Evolutionary conservation across 2,888 invertebrate genomes (phyloP).

Genomic region (Hoplodrina blanda): DNA sequence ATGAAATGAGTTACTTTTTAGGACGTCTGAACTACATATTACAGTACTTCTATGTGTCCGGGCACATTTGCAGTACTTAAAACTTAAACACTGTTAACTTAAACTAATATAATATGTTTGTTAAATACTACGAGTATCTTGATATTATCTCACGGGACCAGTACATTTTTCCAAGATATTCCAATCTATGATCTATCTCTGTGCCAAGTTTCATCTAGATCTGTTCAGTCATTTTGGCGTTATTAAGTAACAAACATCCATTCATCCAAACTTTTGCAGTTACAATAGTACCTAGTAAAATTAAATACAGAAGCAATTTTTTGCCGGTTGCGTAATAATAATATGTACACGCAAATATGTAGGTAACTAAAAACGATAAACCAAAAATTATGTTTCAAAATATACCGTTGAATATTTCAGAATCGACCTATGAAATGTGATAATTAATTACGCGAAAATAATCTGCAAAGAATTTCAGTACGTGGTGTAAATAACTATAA

Average conservation of each 20-base stretch:
- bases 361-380: not conserved
- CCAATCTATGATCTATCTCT: no score
- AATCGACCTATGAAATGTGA: not conserved
- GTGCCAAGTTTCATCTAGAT: no score
- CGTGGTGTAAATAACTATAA: conserved; percentile 36
- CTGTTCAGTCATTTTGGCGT: no score
- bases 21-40: not conserved
- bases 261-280: no score
- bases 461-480: conserved; percentile 9
- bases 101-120: not conserved
- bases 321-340: not conserved
- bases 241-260: no score
- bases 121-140: no score
- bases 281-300: no score
- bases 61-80: not conserved
- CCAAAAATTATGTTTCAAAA: not conserved
- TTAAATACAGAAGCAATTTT: not conserved
- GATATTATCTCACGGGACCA: no score
- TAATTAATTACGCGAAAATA: not conserved
- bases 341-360: not conserved
- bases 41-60: not conserved
- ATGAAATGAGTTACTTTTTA: not conserved
- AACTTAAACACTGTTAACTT: not conserved
- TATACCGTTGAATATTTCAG: not conserved
- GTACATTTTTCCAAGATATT: no score